These are phyloP conservation scores for Sebastes goodei DNA, from an alignment of 2,797 vertebrate genomes.

Conservation along the genomic window DNA sequence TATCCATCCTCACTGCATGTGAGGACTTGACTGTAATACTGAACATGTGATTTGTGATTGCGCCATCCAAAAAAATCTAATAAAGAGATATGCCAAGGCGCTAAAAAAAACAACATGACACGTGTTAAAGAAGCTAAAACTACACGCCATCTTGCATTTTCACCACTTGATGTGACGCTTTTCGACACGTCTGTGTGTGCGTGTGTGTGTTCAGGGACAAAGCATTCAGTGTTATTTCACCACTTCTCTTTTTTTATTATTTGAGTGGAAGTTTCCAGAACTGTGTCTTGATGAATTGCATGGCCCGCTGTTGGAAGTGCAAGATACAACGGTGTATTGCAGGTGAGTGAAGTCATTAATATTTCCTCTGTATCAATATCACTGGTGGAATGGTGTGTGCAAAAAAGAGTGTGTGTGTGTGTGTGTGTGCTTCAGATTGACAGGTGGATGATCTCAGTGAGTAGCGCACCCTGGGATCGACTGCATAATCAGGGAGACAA, in stretches of 20 bases:
- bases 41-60: slow-evolving; percentile 2
- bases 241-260: slow-evolving; percentile 21
- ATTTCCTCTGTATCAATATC: slow-evolving; percentile 83
- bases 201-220: slow-evolving; percentile 59
- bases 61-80: neutral
- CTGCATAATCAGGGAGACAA: slow-evolving; percentile 88
- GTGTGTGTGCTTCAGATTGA: slow-evolving; percentile 75
- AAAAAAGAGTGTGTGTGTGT: slow-evolving; percentile 53
- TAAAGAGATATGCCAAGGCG: slow-evolving; percentile 11
- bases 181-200: slow-evolving; percentile 40
- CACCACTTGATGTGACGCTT: slow-evolving; percentile 56
- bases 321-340: slow-evolving; percentile 77
- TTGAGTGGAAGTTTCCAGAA: slow-evolving; percentile 68
- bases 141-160: slow-evolving; percentile 68
- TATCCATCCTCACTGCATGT: neutral
- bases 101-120: slow-evolving; percentile 26
- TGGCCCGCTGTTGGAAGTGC: slow-evolving; percentile 76
- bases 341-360: slow-evolving; percentile 82
- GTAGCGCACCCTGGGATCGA: slow-evolving; percentile 86
- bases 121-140: slow-evolving; percentile 62
- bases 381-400: slow-evolving; percentile 72
- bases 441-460: slow-evolving; percentile 86
- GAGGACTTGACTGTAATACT: slow-evolving; percentile 3
- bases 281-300: slow-evolving; percentile 77
- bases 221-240: slow-evolving; percentile 67